Evolutionary conservation across 2,888 invertebrate species (phyloP).

Genomic region (Chrysolina americana): DNA sequence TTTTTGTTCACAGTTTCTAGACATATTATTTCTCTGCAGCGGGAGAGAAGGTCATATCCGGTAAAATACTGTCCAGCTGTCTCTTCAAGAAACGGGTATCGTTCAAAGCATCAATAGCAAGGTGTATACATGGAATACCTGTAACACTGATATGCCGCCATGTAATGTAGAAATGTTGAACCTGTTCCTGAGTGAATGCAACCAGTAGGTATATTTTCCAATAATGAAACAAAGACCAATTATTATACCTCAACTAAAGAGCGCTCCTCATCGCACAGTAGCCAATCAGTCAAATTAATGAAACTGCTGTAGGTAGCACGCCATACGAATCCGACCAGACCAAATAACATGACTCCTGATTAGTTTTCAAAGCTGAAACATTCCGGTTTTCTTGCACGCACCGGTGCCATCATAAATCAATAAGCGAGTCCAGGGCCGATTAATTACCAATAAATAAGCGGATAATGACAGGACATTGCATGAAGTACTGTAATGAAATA

Average conservation of each 20-base stretch:
- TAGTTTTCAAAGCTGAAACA: slow-evolving; percentile 29
- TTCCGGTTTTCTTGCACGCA: slow-evolving; percentile 45
- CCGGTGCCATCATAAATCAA: slow-evolving; percentile 42
- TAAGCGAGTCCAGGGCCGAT: slow-evolving; percentile 52
- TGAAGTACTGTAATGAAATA: slow-evolving; percentile 60
- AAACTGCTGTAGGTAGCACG: slow-evolving; percentile 20
- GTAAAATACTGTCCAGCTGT: too few relatives aligned
- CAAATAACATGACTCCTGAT: slow-evolving; percentile 17
- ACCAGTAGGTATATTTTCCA: background rate
- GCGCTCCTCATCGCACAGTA: slow-evolving; percentile 2
- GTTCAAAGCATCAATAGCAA: too few relatives aligned
- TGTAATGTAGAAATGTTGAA: too few relatives aligned
- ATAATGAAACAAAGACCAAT: slow-evolving; percentile 4
- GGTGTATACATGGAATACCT: too few relatives aligned
- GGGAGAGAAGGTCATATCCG: too few relatives aligned
- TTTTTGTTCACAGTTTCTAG: too few relatives aligned
- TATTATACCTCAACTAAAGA: background rate
- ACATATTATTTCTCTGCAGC: too few relatives aligned
- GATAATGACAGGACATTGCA: slow-evolving; percentile 60
- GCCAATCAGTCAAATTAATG: slow-evolving; percentile 12
- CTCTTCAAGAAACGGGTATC: too few relatives aligned
- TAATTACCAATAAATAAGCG: slow-evolving; percentile 64
- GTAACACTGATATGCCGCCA: too few relatives aligned
- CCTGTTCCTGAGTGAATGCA: background rate
- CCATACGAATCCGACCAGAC: background rate